Evolutionary conservation across 2,113 vertebrate genomes (phyloP).

Genomic region (Chauna torquata): DNA sequence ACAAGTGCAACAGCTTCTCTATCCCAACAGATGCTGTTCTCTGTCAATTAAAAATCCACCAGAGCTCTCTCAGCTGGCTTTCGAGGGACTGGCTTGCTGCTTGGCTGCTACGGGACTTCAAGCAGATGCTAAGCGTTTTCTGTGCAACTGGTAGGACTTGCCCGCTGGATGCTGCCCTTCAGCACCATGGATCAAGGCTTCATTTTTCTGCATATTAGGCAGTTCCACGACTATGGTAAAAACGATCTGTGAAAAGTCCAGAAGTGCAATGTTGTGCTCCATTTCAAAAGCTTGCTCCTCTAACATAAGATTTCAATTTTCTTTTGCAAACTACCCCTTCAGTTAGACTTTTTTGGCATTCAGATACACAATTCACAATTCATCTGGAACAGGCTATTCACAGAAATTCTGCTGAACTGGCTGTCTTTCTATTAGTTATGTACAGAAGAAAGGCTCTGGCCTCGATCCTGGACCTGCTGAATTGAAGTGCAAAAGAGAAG

Average conservation of each 20-base stretch:
- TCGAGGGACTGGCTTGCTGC: neutral
- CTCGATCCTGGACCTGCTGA: slow-evolving; percentile 36
- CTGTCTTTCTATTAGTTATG: slow-evolving; percentile 16
- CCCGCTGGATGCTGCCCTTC: neutral
- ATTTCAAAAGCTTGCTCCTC: neutral
- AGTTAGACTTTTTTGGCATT: neutral
- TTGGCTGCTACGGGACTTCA: neutral
- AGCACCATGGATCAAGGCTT: neutral
- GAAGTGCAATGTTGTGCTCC: fast-evolving
- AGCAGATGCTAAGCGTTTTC: neutral
- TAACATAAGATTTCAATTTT: neutral
- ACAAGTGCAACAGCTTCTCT: neutral
- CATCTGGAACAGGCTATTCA: slow-evolving; percentile 33
- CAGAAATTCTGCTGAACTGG: slow-evolving; percentile 41
- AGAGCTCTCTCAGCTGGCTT: neutral
- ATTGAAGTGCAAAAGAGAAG: slow-evolving; percentile 20
- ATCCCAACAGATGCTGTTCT: neutral
- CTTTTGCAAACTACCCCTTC: neutral
- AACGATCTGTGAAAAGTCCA: neutral
- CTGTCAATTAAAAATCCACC: neutral
- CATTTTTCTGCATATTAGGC: neutral
- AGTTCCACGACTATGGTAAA: neutral
- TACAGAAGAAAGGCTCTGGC: slow-evolving; percentile 33
- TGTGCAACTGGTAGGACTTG: neutral
- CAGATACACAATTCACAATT: neutral